Evolutionary conservation across 2,113 vertebrate genomes (phyloP).

Genomic region (Stegastes partitus): DNA sequence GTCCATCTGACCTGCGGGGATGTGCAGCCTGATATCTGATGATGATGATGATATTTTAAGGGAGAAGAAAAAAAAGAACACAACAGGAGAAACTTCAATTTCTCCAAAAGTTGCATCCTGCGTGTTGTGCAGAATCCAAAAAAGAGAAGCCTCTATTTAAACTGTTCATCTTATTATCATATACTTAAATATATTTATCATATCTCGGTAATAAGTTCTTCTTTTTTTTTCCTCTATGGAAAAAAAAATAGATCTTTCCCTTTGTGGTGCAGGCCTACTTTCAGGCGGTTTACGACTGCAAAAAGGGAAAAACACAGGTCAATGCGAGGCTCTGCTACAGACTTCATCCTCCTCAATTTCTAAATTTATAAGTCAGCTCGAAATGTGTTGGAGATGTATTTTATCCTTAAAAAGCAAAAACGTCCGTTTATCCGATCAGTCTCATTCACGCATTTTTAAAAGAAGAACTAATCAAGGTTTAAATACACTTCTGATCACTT

Average conservation of each 20-base stretch:
- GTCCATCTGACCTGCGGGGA: conserved; percentile 39
- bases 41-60: conserved; percentile 13
- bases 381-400: conserved; percentile 1
- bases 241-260: conserved; percentile 4
- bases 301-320: conserved; percentile 37
- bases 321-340: conserved; percentile 23
- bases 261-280: conserved; percentile 48
- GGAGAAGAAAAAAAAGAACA: neutral
- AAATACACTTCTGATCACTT: neutral
- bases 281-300: conserved; percentile 23
- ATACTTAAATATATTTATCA: no score
- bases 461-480: neutral
- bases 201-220: neutral
- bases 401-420: neutral
- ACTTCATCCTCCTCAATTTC: conserved; percentile 34
- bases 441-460: neutral
- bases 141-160: neutral
- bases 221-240: neutral
- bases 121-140: neutral
- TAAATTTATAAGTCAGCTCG: conserved; percentile 1
- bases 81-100: neutral
- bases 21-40: conserved; percentile 31
- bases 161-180: neutral
- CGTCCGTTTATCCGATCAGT: neutral
- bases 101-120: conserved; percentile 5